These are phyloP conservation scores for Gastracanthus pulcherrimus DNA, from an alignment of 2,888 invertebrate genomes.

Conservation along the genomic window DNA sequence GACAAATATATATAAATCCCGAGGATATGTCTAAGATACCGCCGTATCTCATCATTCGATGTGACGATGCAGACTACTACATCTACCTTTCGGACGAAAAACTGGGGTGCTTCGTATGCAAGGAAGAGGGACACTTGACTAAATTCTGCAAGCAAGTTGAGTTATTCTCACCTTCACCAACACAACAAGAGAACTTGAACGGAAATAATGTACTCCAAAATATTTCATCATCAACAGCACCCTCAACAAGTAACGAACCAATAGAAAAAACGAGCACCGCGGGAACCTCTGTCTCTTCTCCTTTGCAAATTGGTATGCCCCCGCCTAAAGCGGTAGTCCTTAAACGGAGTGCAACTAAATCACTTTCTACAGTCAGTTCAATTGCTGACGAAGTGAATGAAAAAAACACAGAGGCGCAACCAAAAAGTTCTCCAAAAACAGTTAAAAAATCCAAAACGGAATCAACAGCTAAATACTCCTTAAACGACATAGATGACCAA, in stretches of 20 bases:
- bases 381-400: not conserved
- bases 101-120: not conserved
- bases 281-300: too few species aligned
- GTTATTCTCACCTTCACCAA: too few species aligned
- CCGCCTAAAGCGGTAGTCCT: not conserved
- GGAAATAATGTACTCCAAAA: too few species aligned
- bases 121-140: slow-evolving; percentile 8
- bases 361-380: not conserved
- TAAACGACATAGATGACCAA: too few species aligned
- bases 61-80: not conserved
- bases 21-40: not conserved
- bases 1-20: slow-evolving; percentile 1
- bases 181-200: not conserved
- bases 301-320: not conserved
- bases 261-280: not conserved
- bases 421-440: too few species aligned
- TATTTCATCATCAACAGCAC: not conserved
- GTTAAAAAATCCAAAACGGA: too few species aligned
- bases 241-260: not conserved
- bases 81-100: not conserved
- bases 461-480: too few species aligned
- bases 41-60: not conserved
- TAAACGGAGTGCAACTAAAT: not conserved
- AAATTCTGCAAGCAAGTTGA: too few species aligned
- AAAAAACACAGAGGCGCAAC: too few species aligned